Evolutionary conservation across 1,140 invertebrate species (phyloP).

Genomic region (Temnothorax curvispinosus): DNA sequence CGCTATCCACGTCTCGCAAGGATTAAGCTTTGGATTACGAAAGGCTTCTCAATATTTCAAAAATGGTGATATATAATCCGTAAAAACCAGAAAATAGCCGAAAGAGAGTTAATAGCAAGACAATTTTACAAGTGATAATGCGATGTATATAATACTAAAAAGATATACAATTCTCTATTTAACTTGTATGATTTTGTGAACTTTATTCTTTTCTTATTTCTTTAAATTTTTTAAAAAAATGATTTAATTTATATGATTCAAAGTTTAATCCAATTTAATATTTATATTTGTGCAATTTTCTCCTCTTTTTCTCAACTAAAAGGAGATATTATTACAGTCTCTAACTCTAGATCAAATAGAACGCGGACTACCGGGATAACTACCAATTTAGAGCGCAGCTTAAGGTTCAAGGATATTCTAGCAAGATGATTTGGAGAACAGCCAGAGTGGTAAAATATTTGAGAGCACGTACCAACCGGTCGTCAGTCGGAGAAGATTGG

Average conservation of each 20-base stretch:
- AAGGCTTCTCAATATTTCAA: not conserved
- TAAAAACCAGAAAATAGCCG: not conserved
- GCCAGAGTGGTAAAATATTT: constrained; percentile 39
- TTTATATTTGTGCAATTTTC: constrained; percentile 1
- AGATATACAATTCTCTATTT: not conserved
- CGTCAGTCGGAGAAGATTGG: constrained; percentile 54
- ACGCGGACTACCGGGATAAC: not conserved
- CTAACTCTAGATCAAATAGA: not conserved
- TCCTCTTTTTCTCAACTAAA: not conserved
- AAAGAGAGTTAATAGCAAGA: not conserved
- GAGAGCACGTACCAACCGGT: constrained; percentile 27
- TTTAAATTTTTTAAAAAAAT: not conserved
- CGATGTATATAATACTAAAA: not conserved
- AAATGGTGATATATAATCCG: not conserved
- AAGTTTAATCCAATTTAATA: not conserved
- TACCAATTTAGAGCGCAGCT: not conserved
- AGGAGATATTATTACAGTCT: not conserved
- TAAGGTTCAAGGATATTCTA: not conserved
- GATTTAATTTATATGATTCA: not conserved
- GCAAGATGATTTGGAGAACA: constrained; percentile 14
- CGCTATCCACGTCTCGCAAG: not conserved
- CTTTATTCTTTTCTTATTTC: not conserved
- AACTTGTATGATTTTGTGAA: not conserved
- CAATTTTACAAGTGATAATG: not conserved
- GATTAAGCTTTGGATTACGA: not conserved